Percentiles rank a stretch among this genome's conserved stretches.
Evolutionary conservation across 2,113 vertebrate genomes (phyloP).

Genomic region (Bambusicola thoracicus): DNA sequence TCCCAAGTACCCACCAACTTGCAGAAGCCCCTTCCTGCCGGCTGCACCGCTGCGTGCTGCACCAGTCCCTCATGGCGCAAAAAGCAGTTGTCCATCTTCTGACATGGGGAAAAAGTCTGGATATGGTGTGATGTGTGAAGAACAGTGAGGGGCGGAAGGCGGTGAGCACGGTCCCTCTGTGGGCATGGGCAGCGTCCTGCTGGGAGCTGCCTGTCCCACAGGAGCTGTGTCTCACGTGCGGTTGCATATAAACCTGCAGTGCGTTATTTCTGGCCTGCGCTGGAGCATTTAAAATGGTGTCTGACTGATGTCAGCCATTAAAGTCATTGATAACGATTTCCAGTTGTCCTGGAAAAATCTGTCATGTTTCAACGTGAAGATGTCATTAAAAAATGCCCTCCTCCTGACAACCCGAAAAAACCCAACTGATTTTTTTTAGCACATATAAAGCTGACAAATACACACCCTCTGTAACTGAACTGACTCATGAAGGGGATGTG

Average conservation of each 20-base stretch:
- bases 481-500: too few species aligned
- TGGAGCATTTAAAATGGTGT: not conserved
- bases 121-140: not conserved
- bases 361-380: not conserved
- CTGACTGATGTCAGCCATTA: not conserved
- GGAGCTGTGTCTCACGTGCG: not conserved
- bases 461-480: not conserved
- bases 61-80: not conserved
- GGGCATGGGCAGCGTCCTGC: not conserved
- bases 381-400: not conserved
- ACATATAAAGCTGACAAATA: not conserved
- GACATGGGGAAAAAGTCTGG: not conserved
- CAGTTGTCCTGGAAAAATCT: not conserved
- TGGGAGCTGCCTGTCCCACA: not conserved
- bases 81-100: not conserved
- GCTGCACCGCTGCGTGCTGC: not conserved
- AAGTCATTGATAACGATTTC: not conserved
- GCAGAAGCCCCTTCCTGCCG: not conserved
- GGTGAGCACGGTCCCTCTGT: not conserved
- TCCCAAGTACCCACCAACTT: not conserved
- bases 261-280: not conserved
- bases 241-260: not conserved
- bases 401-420: not conserved
- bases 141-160: not conserved
- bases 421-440: not conserved